Conservation (phyloP, 2,888 invertebrate species). For the Siphlonurus alternatus region DNA sequence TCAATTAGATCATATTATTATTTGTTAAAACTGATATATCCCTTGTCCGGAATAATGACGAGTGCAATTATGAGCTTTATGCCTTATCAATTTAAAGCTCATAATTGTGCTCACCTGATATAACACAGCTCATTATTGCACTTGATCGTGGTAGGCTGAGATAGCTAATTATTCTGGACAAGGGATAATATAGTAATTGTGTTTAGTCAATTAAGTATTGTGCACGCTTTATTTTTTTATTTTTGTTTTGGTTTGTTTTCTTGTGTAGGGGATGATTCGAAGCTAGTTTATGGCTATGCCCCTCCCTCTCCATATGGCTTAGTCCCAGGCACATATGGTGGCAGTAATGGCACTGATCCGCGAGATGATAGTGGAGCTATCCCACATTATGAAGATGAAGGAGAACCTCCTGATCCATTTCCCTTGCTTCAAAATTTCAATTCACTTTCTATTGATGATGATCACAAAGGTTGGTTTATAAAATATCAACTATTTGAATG, state of each 20-base stretch:
- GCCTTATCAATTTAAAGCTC: too few species aligned
- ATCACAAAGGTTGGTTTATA: conserved; percentile 15
- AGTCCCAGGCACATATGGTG: conserved; percentile 13
- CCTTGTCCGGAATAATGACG: too few species aligned
- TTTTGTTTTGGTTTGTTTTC: conserved; percentile 10
- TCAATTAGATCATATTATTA: too few species aligned
- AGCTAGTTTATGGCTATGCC: conserved; percentile 45
- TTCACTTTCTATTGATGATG: conserved; percentile 17
- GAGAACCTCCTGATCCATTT: conserved; percentile 11
- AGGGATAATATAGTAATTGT: too few species aligned
- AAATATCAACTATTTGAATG: not conserved
- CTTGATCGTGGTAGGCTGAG: too few species aligned
- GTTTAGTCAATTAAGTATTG: too few species aligned
- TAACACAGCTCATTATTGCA: too few species aligned
- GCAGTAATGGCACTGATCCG: conserved; percentile 14
- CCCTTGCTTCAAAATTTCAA: conserved; percentile 15
- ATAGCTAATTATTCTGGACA: too few species aligned
- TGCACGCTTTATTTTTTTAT: too few species aligned
- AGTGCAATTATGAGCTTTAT: too few species aligned
- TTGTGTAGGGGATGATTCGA: conserved; percentile 32
- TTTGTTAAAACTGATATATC: too few species aligned
- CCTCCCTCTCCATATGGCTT: conserved; percentile 38
- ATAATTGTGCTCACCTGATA: too few species aligned
- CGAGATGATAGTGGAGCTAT: conserved; percentile 14
- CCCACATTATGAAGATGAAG: conserved; percentile 13